Evolutionary conservation across 2,888 invertebrate genomes (phyloP), one percentile per base, ranked within the genome.

Genomic region (Phania funesta): DNA sequence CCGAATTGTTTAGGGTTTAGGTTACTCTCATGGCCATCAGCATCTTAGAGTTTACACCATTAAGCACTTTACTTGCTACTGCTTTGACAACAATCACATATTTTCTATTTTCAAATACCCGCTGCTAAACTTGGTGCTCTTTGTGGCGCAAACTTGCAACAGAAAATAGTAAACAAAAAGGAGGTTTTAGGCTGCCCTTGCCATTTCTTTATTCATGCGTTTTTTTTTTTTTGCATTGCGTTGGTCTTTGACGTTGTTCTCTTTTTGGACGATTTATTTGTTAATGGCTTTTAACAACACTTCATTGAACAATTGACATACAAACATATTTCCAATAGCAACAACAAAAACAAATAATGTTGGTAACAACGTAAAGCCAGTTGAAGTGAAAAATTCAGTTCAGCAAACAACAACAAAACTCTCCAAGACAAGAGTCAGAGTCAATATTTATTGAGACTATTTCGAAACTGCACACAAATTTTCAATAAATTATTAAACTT

Each of bases 211-310:
- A 26, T 75, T 56, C 46, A 58, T 68, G 44, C 18, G 22, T 52
- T 44, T 67, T 11, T 16, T 29, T 50, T 20, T 16, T 11, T 58
- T 58, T 58, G 29, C 50, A 58, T 46, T 29, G 26, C 38, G 50
- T 41, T 71, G 48, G 16, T 60, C 24, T 70, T 56, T 32, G 50
- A 16, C 46, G 56, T 16, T 58, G 58, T 18, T 56, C 46, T 32
- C 73, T 70, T 74, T 82, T 78, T 78, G 78, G 29, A 82, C 74
- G 78, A 82, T 82, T 82, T 82, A 82, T 82, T 78, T 77, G 82
- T 74, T 82, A 78, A 78, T 78, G 82, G 82, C 82, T 82, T 82
- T 78, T 65, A 77, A 67, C 67, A 67, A 82, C 81, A 82, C 77
- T 82, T 77, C 73, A 77, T 73, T 73, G 73, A 77, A 77, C 81